Percentiles rank a stretch among this genome's conserved stretches.
These are phyloP conservation scores for Terebella lapidaria DNA, from an alignment of 2,888 invertebrate genomes.

Conservation along the genomic window DNA sequence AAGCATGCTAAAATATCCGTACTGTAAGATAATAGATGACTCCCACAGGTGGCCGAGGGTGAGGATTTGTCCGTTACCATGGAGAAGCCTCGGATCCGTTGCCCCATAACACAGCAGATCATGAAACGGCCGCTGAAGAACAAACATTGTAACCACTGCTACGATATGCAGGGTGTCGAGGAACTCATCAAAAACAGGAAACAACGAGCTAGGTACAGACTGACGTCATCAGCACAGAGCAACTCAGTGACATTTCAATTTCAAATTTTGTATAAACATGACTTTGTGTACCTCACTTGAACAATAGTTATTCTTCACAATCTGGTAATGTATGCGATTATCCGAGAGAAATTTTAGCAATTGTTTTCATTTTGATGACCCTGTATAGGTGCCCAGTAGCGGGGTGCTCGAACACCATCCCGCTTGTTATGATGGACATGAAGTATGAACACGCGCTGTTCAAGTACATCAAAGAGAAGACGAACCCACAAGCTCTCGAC, in stretches of 20 bases:
- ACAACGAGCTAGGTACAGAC: constrained; percentile 20
- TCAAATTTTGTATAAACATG: background rate
- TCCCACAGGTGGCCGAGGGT: too few relatives aligned
- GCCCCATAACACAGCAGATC: constrained; percentile 24
- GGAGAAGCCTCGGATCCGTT: constrained; percentile 14
- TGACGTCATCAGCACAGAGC: too few relatives aligned
- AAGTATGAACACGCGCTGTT: constrained; percentile 10
- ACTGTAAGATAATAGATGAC: too few relatives aligned
- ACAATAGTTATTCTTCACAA: too few relatives aligned
- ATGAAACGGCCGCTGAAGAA: constrained; percentile 22
- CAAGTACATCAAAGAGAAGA: constrained; percentile 6
- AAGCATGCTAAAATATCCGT: too few relatives aligned
- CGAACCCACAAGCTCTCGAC: too few relatives aligned
- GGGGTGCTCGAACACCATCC: constrained; percentile 18
- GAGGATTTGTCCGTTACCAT: constrained; percentile 17
- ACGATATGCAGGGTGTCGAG: constrained; percentile 23
- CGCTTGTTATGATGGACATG: constrained; percentile 15
- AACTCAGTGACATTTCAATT: too few relatives aligned
- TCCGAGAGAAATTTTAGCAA: background rate
- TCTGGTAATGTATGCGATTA: too few relatives aligned
- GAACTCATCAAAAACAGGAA: constrained; percentile 17
- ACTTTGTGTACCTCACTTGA: too few relatives aligned
- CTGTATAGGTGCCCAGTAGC: constrained; percentile 23
- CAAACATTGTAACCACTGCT: constrained; percentile 21
- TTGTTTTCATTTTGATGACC: too few relatives aligned